Conservation (phyloP, 1,140 invertebrate genomes). For the Platyscapa corneri region DNA sequence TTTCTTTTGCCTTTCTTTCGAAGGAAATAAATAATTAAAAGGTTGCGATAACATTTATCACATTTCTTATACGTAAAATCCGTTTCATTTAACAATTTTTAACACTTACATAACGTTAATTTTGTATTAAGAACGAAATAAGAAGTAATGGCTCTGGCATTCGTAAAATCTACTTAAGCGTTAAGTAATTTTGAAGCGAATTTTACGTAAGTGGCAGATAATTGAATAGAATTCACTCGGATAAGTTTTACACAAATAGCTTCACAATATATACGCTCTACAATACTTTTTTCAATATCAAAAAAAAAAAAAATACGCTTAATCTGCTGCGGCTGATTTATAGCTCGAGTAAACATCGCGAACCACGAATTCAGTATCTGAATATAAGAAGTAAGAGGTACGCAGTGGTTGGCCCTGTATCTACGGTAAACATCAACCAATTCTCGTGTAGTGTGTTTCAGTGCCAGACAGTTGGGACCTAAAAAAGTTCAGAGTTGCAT, state of each 20-base stretch:
- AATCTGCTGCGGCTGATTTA: background rate
- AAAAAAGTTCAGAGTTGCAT: too few species aligned
- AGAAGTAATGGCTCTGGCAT: too few species aligned
- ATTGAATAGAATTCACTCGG: background rate
- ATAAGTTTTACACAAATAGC: background rate
- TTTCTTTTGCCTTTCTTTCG: too few species aligned
- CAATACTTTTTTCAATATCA: too few species aligned
- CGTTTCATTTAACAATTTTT: too few species aligned
- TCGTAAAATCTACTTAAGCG: background rate
- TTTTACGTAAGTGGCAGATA: background rate
- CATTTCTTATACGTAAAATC: too few species aligned
- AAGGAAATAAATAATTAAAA: too few species aligned
- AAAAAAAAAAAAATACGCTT: background rate
- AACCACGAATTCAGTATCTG: background rate
- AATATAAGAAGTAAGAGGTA: background rate
- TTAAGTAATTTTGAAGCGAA: background rate
- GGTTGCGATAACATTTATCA: too few species aligned
- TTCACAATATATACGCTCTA: background rate
- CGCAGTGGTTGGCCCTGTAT: background rate
- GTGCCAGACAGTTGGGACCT: background rate
- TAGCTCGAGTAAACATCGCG: background rate
- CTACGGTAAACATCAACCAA: background rate
- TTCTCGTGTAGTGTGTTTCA: background rate
- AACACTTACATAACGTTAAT: too few species aligned
- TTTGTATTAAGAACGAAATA: background rate